phyloP scores from a whole-genome alignment of 2,113 vertebrate genomes.

The Sinocyclocheilus maitianheensis region DNA sequence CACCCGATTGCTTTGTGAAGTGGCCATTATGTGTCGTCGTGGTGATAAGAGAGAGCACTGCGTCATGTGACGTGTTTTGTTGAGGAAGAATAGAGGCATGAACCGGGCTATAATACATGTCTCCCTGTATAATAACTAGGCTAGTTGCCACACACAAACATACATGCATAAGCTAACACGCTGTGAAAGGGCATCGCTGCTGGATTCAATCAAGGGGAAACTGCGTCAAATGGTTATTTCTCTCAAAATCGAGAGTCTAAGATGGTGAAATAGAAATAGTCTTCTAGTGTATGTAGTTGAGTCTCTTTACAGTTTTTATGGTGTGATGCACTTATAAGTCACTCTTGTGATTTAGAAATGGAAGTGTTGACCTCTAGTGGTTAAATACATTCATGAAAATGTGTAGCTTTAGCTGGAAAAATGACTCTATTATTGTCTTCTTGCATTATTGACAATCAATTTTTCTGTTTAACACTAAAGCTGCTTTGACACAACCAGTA shows the following conservation, averaged over 20 bases:
- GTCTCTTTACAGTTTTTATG: neutral
- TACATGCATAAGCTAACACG: neutral
- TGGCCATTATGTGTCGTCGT: constrained; percentile 35
- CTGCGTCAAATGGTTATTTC: neutral
- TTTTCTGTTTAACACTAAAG: no score
- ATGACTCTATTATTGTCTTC: no score
- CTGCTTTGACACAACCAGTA: no score
- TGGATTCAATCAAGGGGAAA: neutral
- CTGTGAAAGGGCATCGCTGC: neutral
- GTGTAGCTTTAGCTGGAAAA: no score
- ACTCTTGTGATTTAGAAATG: neutral
- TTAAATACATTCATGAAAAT: neutral
- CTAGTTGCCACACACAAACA: neutral
- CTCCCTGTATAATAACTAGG: neutral
- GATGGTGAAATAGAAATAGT: neutral
- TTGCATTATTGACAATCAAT: no score
- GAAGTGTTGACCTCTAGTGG: constrained; percentile 23
- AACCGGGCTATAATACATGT: neutral
- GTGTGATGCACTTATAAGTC: neutral
- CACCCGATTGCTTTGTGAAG: constrained; percentile 27
- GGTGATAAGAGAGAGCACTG: neutral
- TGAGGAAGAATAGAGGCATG: constrained; percentile 2
- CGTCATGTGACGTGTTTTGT: constrained; percentile 22
- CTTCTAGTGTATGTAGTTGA: neutral
- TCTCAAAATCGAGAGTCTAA: no score